These are phyloP conservation scores for Coracopsis vasa DNA, from an alignment of 2,113 vertebrate genomes.

Conservation along the genomic window DNA sequence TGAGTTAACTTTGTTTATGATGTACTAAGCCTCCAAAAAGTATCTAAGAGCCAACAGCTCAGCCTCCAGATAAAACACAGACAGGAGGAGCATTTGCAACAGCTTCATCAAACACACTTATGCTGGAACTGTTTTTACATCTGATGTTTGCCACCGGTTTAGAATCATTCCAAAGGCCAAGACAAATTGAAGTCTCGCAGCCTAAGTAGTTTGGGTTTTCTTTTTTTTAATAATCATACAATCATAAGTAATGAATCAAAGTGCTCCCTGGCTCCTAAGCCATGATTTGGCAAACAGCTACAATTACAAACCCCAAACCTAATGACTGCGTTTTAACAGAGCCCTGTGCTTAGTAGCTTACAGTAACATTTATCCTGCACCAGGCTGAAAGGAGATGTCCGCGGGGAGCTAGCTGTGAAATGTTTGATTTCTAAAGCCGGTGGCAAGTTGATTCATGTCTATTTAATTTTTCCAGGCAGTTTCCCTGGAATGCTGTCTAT, in stretches of 20 bases:
- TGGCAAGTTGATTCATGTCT: constrained; percentile 60
- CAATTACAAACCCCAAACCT: not conserved
- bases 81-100: not conserved
- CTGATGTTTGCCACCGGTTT: not conserved
- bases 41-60: not conserved
- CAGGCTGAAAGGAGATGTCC: constrained; percentile 34
- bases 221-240: not conserved
- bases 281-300: constrained; percentile 18
- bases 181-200: not conserved
- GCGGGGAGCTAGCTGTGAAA: constrained; percentile 22
- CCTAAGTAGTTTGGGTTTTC: not conserved
- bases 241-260: constrained; percentile 26
- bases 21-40: not conserved
- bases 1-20: constrained; percentile 21
- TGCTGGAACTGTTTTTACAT: not conserved
- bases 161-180: not conserved
- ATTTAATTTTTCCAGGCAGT: constrained; percentile 69
- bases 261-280: not conserved
- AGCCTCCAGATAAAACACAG: constrained; percentile 5
- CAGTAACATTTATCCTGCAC: constrained; percentile 29
- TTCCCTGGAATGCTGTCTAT: constrained; percentile 49
- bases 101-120: not conserved
- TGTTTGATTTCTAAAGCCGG: constrained; percentile 56
- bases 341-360: not conserved
- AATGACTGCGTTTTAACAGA: not conserved